Percentiles rank a stretch among this genome's conserved stretches.
phyloP scores from a whole-genome alignment of 2,888 invertebrate genomes.

The Lymantria monacha region DNA sequence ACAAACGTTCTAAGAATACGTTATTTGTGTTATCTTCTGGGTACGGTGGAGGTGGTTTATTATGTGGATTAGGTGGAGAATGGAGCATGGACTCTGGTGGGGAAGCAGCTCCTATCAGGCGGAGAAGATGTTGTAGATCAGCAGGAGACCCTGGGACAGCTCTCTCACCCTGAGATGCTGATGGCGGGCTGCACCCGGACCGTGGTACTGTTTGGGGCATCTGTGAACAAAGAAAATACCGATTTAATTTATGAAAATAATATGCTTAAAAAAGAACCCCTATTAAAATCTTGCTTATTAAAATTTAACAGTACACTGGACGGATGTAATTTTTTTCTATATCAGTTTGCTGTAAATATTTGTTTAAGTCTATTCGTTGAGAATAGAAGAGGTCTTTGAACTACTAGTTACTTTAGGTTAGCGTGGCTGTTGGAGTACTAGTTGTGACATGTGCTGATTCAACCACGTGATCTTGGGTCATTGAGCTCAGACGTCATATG shows the following conservation, averaged over 20 bases:
- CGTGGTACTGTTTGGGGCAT: slow-evolving; percentile 93
- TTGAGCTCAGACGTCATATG: slow-evolving; percentile 39
- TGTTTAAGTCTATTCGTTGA: slow-evolving; percentile 9
- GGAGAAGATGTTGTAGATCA: slow-evolving; percentile 71
- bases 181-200: slow-evolving; percentile 88
- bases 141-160: slow-evolving; percentile 82
- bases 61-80: slow-evolving; percentile 68
- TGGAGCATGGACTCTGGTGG: slow-evolving; percentile 75
- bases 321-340: slow-evolving; percentile 21
- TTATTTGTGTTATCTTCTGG: slow-evolving; percentile 58
- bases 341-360: slow-evolving; percentile 14
- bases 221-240: slow-evolving; percentile 72
- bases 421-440: background rate
- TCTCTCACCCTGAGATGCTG: slow-evolving; percentile 87
- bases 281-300: background rate
- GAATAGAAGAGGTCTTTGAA: slow-evolving; percentile 8
- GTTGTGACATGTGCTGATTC: slow-evolving; percentile 4
- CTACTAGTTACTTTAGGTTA: background rate
- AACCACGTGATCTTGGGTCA: slow-evolving; percentile 30
- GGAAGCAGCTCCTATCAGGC: slow-evolving; percentile 74
- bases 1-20: slow-evolving; percentile 70
- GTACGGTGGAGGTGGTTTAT: slow-evolving; percentile 72
- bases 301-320: slow-evolving; percentile 3
- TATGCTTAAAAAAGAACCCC: background rate
- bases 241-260: background rate